phyloP scores from a whole-genome alignment of 2,797 vertebrate species.

The Euphonia xanthogaster region DNA sequence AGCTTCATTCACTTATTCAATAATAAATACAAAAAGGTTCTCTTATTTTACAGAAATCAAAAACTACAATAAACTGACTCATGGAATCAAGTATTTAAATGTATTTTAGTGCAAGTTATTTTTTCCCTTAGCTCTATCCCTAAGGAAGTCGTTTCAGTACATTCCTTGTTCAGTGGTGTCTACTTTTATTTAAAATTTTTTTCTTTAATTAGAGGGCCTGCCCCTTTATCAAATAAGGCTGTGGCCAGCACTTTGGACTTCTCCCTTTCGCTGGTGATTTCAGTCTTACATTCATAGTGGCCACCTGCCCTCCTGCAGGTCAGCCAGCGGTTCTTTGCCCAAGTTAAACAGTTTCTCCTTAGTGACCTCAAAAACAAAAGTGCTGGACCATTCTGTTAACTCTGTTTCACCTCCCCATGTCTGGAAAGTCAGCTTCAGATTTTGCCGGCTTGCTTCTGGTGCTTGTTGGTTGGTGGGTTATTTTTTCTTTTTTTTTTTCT shows the following conservation, averaged over 20 bases:
- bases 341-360: slow-evolving; percentile 75
- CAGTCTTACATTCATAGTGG: slow-evolving; percentile 87
- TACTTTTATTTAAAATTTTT: slow-evolving; percentile 85
- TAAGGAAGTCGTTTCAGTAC: slow-evolving; percentile 98
- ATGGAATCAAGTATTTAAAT: slow-evolving; percentile 99
- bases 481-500: neutral
- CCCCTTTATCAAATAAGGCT: slow-evolving; percentile 95
- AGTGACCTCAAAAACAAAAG: slow-evolving; percentile 78
- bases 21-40: slow-evolving; percentile 99
- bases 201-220: slow-evolving; percentile 90
- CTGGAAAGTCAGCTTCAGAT: slow-evolving; percentile 24
- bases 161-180: slow-evolving; percentile 99
- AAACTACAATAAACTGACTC: slow-evolving; percentile 99
- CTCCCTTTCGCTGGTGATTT: slow-evolving; percentile 97
- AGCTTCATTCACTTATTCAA: slow-evolving; percentile 99
- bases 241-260: slow-evolving; percentile 96
- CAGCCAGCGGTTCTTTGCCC: slow-evolving; percentile 76
- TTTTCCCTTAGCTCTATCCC: slow-evolving; percentile 93
- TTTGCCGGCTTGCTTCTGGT: slow-evolving; percentile 39
- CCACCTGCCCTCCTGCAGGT: slow-evolving; percentile 69
- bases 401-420: slow-evolving; percentile 26
- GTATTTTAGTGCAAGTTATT: slow-evolving; percentile 99
- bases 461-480: neutral
- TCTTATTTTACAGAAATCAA: slow-evolving; percentile 98
- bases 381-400: slow-evolving; percentile 73